Percentiles rank a stretch among this genome's conserved stretches.
Conservation (phyloP, 2,113 vertebrate species). For the Ancistrus triradiatus region DNA sequence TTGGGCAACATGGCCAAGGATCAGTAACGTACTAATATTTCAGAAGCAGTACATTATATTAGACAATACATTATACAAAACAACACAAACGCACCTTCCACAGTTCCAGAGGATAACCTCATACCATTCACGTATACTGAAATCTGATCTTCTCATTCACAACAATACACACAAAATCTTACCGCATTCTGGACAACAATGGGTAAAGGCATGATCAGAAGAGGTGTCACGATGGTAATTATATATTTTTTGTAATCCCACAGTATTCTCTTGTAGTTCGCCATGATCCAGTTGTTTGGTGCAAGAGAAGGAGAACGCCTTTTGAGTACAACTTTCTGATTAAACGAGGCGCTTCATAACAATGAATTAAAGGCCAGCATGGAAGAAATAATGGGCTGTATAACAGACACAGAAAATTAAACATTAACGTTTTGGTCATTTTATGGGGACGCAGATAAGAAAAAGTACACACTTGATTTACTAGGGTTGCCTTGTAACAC, state of each 20-base stretch:
- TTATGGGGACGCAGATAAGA: not conserved
- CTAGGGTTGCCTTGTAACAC: too few relatives aligned
- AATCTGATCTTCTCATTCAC: too few relatives aligned
- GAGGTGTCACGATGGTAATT: conserved; percentile 61
- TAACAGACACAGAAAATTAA: conserved; percentile 52
- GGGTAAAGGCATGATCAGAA: conserved; percentile 76
- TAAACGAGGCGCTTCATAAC: conserved; percentile 9
- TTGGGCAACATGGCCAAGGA: too few relatives aligned
- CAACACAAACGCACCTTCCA: too few relatives aligned
- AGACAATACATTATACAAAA: too few relatives aligned
- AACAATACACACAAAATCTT: conserved; percentile 52
- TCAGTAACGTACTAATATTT: too few relatives aligned
- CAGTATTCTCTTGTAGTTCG: conserved; percentile 40
- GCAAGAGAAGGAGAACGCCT: not conserved
- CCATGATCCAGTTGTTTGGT: not conserved
- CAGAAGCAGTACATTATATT: too few relatives aligned
- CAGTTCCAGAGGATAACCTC: too few relatives aligned
- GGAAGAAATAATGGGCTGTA: not conserved
- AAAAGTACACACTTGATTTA: too few relatives aligned
- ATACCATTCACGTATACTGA: too few relatives aligned
- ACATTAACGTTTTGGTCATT: conserved; percentile 59
- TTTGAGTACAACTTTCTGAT: not conserved
- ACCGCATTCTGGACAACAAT: conserved; percentile 68
- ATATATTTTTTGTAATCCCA: conserved; percentile 77
- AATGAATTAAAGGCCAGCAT: not conserved